Percentiles rank a stretch among this genome's conserved stretches.
phyloP scores from a whole-genome alignment of 1,140 invertebrate species.

The Copidosoma floridanum region DNA sequence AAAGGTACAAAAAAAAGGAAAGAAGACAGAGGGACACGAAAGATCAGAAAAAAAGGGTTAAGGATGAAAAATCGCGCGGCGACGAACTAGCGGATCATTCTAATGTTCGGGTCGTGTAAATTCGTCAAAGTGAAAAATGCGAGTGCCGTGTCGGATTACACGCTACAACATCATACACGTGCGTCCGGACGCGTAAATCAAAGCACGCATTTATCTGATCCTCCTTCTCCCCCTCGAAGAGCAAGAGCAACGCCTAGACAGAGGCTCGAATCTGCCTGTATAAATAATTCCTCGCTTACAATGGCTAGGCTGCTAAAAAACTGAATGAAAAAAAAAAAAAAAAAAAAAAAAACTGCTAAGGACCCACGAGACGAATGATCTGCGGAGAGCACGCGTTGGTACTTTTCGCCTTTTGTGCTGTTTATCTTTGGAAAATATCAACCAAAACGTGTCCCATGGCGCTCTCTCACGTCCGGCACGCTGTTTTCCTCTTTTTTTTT shows the following conservation, averaged over 20 bases:
- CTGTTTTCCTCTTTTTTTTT: no score
- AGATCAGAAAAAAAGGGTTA: no score
- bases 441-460: neutral
- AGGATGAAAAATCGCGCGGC: neutral
- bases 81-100: neutral
- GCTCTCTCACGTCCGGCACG: no score
- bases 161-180: neutral
- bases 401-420: neutral
- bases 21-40: neutral
- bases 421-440: slow-evolving; percentile 20
- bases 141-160: neutral
- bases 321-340: neutral
- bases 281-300: slow-evolving; percentile 17
- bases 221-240: no score
- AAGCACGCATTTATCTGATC: slow-evolving; percentile 8
- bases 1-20: neutral
- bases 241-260: no score
- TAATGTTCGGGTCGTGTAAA: slow-evolving; percentile 5
- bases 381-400: slow-evolving; percentile 9
- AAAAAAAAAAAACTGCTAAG: neutral
- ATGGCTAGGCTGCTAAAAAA: neutral
- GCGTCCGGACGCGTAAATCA: slow-evolving; percentile 10
- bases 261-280: neutral
- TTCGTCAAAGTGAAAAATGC: slow-evolving; percentile 12
- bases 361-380: slow-evolving; percentile 6